Evolutionary conservation across 2,888 invertebrate genomes (phyloP).

Genomic region (Andrena bucephala): DNA sequence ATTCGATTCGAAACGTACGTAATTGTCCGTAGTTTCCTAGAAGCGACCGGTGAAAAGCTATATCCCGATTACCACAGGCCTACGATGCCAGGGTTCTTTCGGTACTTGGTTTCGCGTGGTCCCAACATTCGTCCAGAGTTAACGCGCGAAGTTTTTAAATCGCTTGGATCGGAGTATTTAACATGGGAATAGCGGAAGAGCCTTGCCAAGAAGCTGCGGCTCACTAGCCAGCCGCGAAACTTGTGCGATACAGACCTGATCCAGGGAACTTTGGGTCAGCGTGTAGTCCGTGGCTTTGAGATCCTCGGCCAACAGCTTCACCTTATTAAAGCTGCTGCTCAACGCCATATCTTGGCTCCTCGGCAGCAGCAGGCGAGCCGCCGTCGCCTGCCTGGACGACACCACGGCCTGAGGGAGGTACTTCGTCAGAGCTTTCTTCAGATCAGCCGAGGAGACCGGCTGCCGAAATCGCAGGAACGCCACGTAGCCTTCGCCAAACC

Average conservation of each 20-base stretch:
- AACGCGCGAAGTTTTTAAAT: not conserved
- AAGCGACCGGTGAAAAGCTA: too few relatives aligned
- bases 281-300: slow-evolving; percentile 87
- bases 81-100: too few relatives aligned
- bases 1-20: slow-evolving; percentile 27
- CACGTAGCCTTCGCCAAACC: slow-evolving; percentile 87
- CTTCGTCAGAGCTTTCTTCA: slow-evolving; percentile 80
- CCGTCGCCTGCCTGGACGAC: slow-evolving; percentile 84
- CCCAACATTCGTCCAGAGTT: too few relatives aligned
- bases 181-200: too few relatives aligned
- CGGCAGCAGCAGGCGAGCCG: slow-evolving; percentile 86
- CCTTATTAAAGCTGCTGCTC: slow-evolving; percentile 86
- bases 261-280: slow-evolving; percentile 87
- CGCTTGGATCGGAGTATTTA: not conserved
- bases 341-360: slow-evolving; percentile 83
- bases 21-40: not conserved
- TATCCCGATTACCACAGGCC: too few relatives aligned
- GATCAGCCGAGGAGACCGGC: slow-evolving; percentile 75
- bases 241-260: slow-evolving; percentile 85
- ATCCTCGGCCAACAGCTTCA: slow-evolving; percentile 85
- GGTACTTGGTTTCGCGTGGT: too few relatives aligned
- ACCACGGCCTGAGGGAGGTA: slow-evolving; percentile 84
- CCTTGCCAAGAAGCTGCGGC: too few relatives aligned
- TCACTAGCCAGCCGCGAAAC: not conserved
- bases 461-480: slow-evolving; percentile 84